Base-by-base conservation (phyloP, 2,797 vertebrate species). In the Tamandua tetradactyla region DNA sequence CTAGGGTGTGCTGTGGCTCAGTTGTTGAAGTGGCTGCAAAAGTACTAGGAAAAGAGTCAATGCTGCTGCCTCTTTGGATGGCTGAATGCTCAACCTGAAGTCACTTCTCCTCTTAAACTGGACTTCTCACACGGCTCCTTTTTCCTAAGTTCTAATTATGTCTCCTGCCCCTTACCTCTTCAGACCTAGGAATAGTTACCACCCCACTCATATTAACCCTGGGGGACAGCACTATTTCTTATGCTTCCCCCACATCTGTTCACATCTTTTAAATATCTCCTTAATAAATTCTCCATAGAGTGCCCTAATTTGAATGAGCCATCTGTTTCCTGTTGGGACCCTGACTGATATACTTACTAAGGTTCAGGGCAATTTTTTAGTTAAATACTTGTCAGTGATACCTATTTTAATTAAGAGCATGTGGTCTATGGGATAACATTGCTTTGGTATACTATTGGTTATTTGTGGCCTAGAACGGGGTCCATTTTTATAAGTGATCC, bases 331-430 rank as follows among this genome's bases (percentile, higher is more conserved):
- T 13, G 3, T 47, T 83, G 80, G 75, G 47, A 47, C 52, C 22
- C 69, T 86, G 13, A 49, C 25, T 68, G 8, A 72, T 82, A 75
- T 23, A 91, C 40, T 84, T 95, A 71, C 11, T 79, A 71, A 89
- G 66, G 8, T 66, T 59, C 42, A 3, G 40, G 10, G 7, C 2
- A 15, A 61, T 35, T 44, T 87, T 93, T 84, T 74, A 76, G 66
- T 94, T 96, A 87, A 80, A 72, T 87, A 68, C 92, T 84, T 93
- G n/a, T 82, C 40, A 55, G 59, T 35, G 25, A 68, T 57, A 68
- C 22, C 23, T 84, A 44, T 64, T 95, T 89, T 59, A 84, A 87
- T 79, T 81, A 93, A 86, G 47, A 87, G 18, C 3, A 69, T 47
- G 61, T 69, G 37, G 27, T 87, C 7, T 72, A 8, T 59, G 18